Evolutionary conservation across 2,797 vertebrate genomes (phyloP).

Genomic region (Sebastes aleutianus): DNA sequence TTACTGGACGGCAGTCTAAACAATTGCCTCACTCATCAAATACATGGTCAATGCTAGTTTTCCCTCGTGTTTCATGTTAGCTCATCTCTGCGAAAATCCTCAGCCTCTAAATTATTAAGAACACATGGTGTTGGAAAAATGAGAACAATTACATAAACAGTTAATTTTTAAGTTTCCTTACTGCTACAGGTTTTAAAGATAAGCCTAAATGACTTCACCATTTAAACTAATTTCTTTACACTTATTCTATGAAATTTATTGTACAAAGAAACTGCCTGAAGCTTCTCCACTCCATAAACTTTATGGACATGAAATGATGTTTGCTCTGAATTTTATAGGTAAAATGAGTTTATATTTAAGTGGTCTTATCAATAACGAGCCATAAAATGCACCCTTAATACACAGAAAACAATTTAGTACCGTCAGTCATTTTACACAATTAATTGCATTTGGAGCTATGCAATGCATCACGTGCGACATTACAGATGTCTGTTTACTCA

Average conservation of each 20-base stretch:
- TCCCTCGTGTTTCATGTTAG: not conserved
- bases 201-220: not conserved
- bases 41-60: not conserved
- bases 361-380: not conserved
- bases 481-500: slow-evolving; percentile 21
- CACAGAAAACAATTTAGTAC: not conserved
- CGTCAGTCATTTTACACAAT: slow-evolving; percentile 4
- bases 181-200: not conserved
- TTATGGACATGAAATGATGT: not conserved
- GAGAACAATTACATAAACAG: not conserved
- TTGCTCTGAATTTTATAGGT: not conserved
- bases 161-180: not conserved
- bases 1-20: not conserved
- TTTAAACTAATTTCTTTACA: not conserved
- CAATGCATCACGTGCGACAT: slow-evolving; percentile 7
- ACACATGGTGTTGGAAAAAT: not conserved
- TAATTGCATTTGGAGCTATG: not conserved
- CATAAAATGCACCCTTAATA: not conserved
- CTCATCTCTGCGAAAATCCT: not conserved
- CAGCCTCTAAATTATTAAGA: not conserved
- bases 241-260: not conserved
- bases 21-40: slow-evolving; percentile 4
- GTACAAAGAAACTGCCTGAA: not conserved
- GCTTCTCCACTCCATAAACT: slow-evolving; percentile 1
- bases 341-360: slow-evolving; percentile 12